These are phyloP conservation scores for Ctenopoma multispine DNA, from an alignment of 2,797 vertebrate genomes.

Conservation along the genomic window DNA sequence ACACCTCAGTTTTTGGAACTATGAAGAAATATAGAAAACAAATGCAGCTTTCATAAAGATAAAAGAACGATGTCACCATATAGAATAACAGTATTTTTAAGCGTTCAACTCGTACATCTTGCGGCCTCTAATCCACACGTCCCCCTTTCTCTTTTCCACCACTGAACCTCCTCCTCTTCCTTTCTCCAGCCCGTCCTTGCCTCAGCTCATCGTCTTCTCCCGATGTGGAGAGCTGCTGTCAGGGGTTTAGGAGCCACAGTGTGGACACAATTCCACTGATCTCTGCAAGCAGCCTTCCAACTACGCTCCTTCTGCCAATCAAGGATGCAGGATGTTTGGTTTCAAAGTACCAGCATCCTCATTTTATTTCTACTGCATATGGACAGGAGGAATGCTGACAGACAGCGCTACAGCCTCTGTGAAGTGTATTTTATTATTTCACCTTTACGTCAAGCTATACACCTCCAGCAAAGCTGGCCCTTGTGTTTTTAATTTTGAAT, in stretches of 20 bases:
- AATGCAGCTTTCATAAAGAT: not conserved
- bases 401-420: too few species aligned
- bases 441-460: too few species aligned
- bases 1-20: constrained; percentile 16
- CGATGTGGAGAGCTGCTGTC: constrained; percentile 40
- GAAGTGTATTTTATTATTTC: too few species aligned
- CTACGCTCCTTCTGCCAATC: constrained; percentile 17
- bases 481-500: too few species aligned
- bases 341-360: not conserved
- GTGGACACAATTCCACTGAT: constrained; percentile 54
- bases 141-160: constrained; percentile 8
- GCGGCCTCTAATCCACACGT: constrained; percentile 43
- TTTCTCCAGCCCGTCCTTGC: constrained; percentile 28
- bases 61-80: not conserved
- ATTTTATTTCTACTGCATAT: too few species aligned
- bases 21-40: not conserved
- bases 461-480: too few species aligned
- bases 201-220: constrained; percentile 47
- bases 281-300: constrained; percentile 26
- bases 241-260: constrained; percentile 30
- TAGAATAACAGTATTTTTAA: constrained; percentile 32
- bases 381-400: too few species aligned
- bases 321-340: not conserved
- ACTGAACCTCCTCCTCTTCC: constrained; percentile 9
- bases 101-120: constrained; percentile 20